phyloP scores from a whole-genome alignment of 2,113 vertebrate genomes.

The Narcine bancroftii region DNA sequence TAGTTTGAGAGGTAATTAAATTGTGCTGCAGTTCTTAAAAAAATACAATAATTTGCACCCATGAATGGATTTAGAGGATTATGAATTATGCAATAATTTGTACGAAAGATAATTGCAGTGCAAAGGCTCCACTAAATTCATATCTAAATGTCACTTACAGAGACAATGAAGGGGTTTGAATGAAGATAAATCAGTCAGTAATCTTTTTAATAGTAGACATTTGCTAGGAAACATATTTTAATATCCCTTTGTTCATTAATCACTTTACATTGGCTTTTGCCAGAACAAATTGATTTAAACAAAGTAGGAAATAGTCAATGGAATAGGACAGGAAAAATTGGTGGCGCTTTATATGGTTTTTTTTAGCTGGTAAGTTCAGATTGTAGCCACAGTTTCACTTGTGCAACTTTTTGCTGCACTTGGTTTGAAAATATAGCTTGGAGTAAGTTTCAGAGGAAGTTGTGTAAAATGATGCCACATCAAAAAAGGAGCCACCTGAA shows the following conservation, averaged over 20 bases:
- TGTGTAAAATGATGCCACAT: neutral
- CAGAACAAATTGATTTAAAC: neutral
- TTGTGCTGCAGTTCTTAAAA: neutral
- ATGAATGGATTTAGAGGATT: neutral
- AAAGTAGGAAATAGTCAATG: neutral
- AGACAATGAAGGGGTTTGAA: no score
- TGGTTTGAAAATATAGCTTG: neutral
- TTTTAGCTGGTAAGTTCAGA: no score
- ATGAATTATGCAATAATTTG: neutral
- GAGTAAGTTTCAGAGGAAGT: neutral
- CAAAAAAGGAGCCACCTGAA: neutral
- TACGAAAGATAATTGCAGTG: neutral
- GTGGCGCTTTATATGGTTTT: neutral
- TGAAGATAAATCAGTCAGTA: neutral
- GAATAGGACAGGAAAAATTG: neutral
- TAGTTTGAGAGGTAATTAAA: neutral
- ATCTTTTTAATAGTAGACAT: neutral
- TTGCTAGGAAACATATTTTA: neutral
- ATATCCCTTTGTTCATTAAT: neutral
- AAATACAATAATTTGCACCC: neutral
- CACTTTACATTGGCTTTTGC: neutral
- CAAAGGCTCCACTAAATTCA: neutral
- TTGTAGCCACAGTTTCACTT: neutral
- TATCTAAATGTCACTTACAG: neutral
- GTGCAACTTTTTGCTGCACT: neutral